Conservation (phyloP, 2,797 vertebrate species). For the Telmatherina bonti region DNA sequence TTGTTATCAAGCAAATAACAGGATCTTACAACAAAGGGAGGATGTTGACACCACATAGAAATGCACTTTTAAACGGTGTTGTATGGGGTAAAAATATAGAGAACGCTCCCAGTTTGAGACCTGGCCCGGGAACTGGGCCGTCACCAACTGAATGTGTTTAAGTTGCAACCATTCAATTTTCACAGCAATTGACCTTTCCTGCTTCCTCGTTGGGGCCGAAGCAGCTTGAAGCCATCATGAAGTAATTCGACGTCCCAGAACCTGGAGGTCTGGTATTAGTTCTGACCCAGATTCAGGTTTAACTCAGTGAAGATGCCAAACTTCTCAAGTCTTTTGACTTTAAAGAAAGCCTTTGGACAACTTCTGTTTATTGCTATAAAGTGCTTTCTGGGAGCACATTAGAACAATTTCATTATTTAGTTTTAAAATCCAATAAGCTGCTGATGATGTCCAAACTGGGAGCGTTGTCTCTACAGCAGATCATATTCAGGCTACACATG, state of each 20-base stretch:
- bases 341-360: no score
- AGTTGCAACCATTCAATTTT: not conserved
- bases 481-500: not conserved
- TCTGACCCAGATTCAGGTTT: no score
- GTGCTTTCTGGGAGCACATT: not conserved
- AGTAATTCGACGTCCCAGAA: no score
- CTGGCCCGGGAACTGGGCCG: not conserved
- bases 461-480: not conserved
- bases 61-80: not conserved
- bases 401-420: no score
- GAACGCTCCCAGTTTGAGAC: not conserved
- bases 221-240: not conserved
- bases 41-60: slow-evolving; percentile 13
- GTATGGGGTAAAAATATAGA: not conserved
- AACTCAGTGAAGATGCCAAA: no score
- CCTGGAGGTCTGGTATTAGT: no score
- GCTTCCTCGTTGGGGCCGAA: not conserved
- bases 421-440: no score
- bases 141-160: no score
- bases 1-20: not conserved
- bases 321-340: no score
- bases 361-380: not conserved
- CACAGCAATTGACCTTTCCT: not conserved
- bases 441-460: not conserved
- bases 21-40: slow-evolving; percentile 25